Evolutionary conservation across 2,113 vertebrate genomes (phyloP).

Genomic region (Mohoua ochrocephala): DNA sequence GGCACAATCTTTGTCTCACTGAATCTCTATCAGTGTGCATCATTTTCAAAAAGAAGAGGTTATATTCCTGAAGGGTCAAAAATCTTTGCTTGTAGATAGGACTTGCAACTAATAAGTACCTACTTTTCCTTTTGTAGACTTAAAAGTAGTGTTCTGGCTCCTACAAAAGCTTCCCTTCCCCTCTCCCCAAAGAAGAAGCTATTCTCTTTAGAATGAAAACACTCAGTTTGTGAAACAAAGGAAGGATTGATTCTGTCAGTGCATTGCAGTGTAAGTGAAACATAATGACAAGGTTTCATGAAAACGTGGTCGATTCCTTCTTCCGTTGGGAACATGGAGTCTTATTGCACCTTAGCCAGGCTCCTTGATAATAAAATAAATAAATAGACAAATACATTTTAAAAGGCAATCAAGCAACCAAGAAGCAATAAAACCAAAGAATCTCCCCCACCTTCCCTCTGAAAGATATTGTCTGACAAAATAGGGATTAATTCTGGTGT

Average conservation of each 20-base stretch:
- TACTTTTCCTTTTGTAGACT: not conserved
- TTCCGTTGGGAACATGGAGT: not conserved
- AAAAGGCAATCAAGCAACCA: not conserved
- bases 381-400: not conserved
- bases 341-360: not conserved
- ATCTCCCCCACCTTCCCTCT: no score
- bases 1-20: not conserved
- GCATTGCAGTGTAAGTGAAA: fast-evolving
- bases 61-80: not conserved
- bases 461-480: not conserved
- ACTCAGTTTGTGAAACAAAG: not conserved
- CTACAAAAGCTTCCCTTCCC: not conserved
- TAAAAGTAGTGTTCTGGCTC: not conserved
- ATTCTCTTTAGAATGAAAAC: not conserved
- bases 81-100: not conserved
- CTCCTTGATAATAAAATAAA: not conserved
- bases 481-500: not conserved
- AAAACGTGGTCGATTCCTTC: not conserved
- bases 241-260: not conserved
- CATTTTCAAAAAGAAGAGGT: not conserved
- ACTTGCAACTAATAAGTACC: not conserved
- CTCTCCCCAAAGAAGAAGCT: not conserved
- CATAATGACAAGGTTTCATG: not conserved
- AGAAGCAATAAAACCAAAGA: not conserved
- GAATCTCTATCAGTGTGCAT: not conserved